Evolutionary conservation across 2,797 vertebrate species (phyloP), one percentile per base, ranked within the genome.

Genomic region (Tangara arthus): DNA sequence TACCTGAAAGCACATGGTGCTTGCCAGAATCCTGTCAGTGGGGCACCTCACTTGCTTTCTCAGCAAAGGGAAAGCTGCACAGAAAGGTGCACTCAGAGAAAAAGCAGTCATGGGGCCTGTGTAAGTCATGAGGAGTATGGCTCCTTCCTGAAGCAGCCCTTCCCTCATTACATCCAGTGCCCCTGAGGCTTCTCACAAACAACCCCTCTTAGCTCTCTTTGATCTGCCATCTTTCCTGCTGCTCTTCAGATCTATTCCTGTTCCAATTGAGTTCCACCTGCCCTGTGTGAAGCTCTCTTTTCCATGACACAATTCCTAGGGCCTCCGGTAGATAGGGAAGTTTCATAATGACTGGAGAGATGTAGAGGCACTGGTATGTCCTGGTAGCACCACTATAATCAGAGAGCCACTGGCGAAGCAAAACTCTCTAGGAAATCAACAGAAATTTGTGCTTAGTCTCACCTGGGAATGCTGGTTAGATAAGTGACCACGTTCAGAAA

Each of bases 391-490:
- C 63, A 35, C 15, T 41, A 42, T 64, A 85, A 65, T 60, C 26
- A 37, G 16, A 0, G 1, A 89, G 24, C 28, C 41, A 55, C 12
- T 12, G 23, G 30, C 28, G 23, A 89, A 80, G 26, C 9, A 91
- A 66, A 89, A 50, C 23, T 55, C 23, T 53, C 12, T 2, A 49
- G 35, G 46, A 93, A 79, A 83, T 19, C 56, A 64, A 49, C 17
- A 56, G 53, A 41, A 35, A 2, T 8, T 47, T 63, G 28, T 77
- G 37, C 65, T 83, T 26, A 73, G 56, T 28, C 95, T 97, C 90
- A 99, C 99, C 99, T 99, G 95, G 99, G 99, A 89, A 99, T 98
- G 95, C 99, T 99, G 91, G 99, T 99, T 97, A 99, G 97, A 85
- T 99, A 99, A 2, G 99, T 99, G 83, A 99, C 98, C 49, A 99